These are phyloP conservation scores for Lagopus leucura DNA, from an alignment of 2,113 vertebrate genomes.

Conservation along the genomic window DNA sequence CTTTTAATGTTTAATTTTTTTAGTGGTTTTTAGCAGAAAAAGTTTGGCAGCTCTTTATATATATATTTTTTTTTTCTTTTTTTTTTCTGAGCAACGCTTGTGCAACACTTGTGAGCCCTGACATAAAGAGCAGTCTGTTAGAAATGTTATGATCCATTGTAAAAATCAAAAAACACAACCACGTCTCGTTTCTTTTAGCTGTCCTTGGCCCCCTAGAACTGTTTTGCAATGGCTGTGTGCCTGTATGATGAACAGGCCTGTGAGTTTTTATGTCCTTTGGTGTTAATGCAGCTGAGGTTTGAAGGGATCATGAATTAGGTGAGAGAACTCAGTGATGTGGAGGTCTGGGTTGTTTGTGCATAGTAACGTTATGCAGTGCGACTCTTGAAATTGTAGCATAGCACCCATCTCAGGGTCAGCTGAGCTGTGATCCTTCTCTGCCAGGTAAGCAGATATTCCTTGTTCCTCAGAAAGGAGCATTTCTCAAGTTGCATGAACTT, in stretches of 20 bases:
- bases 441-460: neutral
- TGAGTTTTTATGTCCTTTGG: neutral
- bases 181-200: neutral
- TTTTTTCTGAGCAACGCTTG: neutral
- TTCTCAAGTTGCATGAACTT: neutral
- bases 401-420: neutral
- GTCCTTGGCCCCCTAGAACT: neutral
- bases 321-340: neutral
- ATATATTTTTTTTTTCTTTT: neutral
- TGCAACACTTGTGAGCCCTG: neutral
- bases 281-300: slow-evolving; percentile 8
- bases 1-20: neutral
- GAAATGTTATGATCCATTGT: neutral
- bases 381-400: neutral
- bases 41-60: neutral
- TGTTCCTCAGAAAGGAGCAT: neutral
- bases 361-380: neutral
- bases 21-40: neutral
- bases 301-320: neutral
- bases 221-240: neutral
- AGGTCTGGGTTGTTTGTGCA: neutral
- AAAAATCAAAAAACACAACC: neutral
- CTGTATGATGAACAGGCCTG: neutral
- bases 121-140: neutral
- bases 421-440: neutral